Percentiles rank a stretch among this genome's conserved stretches.
Evolutionary conservation across 1,140 invertebrate genomes (phyloP).

Genomic region (Drosophila cardini): DNA sequence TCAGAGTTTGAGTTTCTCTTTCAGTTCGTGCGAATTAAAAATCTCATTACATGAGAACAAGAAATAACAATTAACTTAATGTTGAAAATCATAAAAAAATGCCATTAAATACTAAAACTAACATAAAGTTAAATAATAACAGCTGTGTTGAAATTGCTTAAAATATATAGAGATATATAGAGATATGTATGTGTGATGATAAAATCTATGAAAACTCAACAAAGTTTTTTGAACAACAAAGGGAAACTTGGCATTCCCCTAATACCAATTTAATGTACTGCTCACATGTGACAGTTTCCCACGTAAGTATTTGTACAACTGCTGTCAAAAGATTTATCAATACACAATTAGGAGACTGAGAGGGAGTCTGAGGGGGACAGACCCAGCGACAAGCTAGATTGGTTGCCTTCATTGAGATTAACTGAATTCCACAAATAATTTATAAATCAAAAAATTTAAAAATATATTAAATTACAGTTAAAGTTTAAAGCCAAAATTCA

Average conservation of each 20-base stretch:
- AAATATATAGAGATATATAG: neutral
- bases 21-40: neutral
- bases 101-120: neutral
- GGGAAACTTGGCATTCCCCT: constrained; percentile 8
- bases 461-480: constrained; percentile 2
- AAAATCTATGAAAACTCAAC: constrained; percentile 5
- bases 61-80: constrained; percentile 13
- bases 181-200: neutral
- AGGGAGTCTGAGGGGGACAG: neutral
- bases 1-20: constrained; percentile 3
- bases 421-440: neutral
- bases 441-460: neutral
- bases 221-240: constrained; percentile 3
- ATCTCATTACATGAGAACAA: constrained; percentile 35
- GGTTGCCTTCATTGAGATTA: neutral
- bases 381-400: neutral
- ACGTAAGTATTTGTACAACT: neutral
- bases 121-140: neutral
- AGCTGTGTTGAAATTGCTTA: too few relatives aligned
- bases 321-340: neutral
- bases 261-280: constrained; percentile 11
- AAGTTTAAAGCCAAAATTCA: neutral
- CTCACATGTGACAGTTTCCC: constrained; percentile 10
- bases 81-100: constrained; percentile 11
- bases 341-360: neutral